Evolutionary conservation across 2,888 invertebrate genomes (phyloP).

Genomic region (Zygaena filipendulae): DNA sequence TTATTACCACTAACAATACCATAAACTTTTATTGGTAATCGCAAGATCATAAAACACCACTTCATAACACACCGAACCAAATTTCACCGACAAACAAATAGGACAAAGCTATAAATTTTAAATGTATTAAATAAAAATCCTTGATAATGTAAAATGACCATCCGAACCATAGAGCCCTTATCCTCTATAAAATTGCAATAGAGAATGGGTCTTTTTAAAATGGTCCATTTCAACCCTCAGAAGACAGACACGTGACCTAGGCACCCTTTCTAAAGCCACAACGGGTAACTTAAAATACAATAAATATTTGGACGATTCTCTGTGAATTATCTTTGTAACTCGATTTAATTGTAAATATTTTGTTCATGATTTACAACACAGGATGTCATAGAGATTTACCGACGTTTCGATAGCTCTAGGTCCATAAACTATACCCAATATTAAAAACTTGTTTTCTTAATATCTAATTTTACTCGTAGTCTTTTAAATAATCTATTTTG

Average conservation of each 20-base stretch:
- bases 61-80: slow-evolving; percentile 46
- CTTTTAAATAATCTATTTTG: too few species aligned
- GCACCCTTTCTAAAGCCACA: slow-evolving; percentile 40
- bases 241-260: slow-evolving; percentile 39
- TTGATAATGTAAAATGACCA: slow-evolving; percentile 24
- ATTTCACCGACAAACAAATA: slow-evolving; percentile 43
- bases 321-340: slow-evolving; percentile 31
- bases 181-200: too few species aligned
- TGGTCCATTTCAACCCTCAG: slow-evolving; percentile 32
- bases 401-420: too few species aligned
- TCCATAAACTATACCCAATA: too few species aligned
- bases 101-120: slow-evolving; percentile 50
- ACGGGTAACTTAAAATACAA: slow-evolving; percentile 32
- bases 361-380: too few species aligned
- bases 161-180: slow-evolving; percentile 15
- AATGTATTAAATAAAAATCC: slow-evolving; percentile 53
- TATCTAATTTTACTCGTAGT: too few species aligned
- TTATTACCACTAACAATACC: slow-evolving; percentile 30
- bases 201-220: slow-evolving; percentile 22
- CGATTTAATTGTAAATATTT: too few species aligned
- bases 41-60: slow-evolving; percentile 45
- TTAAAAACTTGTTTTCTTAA: too few species aligned
- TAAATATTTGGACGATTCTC: slow-evolving; percentile 56
- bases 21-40: slow-evolving; percentile 39
- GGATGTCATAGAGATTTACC: too few species aligned